phyloP scores from a whole-genome alignment of 2,797 vertebrate species.

The Oophaga sylvatica region DNA sequence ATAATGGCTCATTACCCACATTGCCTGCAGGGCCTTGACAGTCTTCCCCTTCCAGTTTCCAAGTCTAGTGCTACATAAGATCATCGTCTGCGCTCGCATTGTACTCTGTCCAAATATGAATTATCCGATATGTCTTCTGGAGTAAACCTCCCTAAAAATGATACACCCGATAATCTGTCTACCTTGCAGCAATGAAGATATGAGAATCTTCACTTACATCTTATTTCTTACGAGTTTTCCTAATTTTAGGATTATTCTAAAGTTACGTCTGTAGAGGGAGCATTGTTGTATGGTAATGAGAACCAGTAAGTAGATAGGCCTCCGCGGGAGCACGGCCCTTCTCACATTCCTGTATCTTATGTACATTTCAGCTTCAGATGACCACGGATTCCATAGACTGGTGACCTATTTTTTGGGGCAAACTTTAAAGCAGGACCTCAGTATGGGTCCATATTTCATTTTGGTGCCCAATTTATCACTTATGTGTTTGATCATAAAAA shows the following conservation, averaged over 20 bases:
- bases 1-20: too few relatives aligned
- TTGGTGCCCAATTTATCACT: too few relatives aligned
- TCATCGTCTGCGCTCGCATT: neutral
- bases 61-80: neutral
- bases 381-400: neutral
- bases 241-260: slow-evolving; percentile 7
- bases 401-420: neutral
- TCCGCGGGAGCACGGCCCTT: neutral
- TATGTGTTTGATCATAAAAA: too few relatives aligned
- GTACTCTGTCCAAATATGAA: neutral
- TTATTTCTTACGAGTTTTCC: neutral
- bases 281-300: slow-evolving; percentile 17
- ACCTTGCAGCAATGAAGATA: neutral
- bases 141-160: neutral
- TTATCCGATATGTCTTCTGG: neutral
- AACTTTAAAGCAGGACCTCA: neutral
- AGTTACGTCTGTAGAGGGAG: neutral
- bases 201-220: neutral
- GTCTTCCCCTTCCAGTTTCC: neutral
- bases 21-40: too few relatives aligned
- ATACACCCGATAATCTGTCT: neutral
- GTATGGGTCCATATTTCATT: too few relatives aligned
- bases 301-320: neutral
- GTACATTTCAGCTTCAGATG: neutral
- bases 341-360: neutral